Evolutionary conservation across 2,113 vertebrate genomes (phyloP).

Genomic region (Mohoua ochrocephala): DNA sequence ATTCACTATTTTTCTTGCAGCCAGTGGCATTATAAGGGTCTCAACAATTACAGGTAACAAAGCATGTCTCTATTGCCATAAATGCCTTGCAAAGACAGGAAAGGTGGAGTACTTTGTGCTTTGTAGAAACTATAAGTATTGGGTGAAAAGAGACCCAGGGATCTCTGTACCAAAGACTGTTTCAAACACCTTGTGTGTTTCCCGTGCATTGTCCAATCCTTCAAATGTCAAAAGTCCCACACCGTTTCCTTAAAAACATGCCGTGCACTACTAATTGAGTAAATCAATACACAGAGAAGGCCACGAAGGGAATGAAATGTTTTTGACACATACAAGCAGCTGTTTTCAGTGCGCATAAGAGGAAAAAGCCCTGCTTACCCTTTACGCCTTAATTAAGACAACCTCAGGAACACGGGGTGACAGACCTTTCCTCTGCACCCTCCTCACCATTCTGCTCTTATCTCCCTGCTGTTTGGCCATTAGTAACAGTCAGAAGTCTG

Average conservation of each 20-base stretch:
- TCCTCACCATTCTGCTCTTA: background rate
- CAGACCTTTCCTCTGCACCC: slow-evolving; percentile 1
- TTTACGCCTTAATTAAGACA: slow-evolving; percentile 34
- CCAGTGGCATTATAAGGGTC: background rate
- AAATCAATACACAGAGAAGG: slow-evolving; percentile 47
- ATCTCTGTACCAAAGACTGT: background rate
- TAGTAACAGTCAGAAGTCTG: background rate
- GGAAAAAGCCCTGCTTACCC: background rate
- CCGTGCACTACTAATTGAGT: slow-evolving; percentile 8
- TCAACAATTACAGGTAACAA: background rate
- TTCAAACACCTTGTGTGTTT: background rate
- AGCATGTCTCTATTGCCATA: background rate
- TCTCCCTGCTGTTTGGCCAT: slow-evolving; percentile 14
- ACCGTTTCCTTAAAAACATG: background rate
- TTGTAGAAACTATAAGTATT: background rate
- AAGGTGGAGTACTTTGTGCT: background rate
- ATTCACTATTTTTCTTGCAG: background rate
- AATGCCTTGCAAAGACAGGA: background rate
- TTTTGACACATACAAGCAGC: background rate
- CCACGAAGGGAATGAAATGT: background rate
- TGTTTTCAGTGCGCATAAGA: background rate
- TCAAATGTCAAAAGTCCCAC: slow-evolving; percentile 36
- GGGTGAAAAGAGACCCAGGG: background rate
- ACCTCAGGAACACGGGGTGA: background rate
- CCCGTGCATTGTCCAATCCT: background rate